Evolutionary conservation across 1,140 invertebrate species (phyloP).

Genomic region (Hyposmocoma kahamanoa): DNA sequence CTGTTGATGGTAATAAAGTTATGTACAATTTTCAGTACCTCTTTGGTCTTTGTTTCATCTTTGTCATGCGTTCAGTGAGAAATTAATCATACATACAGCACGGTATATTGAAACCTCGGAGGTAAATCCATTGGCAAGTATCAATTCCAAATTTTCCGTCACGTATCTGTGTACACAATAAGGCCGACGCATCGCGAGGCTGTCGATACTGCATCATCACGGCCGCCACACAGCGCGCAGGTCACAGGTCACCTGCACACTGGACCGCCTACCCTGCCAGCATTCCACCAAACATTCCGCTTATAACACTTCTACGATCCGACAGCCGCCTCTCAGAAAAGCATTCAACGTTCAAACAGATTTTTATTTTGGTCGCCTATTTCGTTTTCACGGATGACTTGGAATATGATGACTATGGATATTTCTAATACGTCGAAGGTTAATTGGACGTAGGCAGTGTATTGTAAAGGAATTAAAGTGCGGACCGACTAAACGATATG

Average conservation of each 20-base stretch:
- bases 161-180: conserved; percentile 1
- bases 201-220: conserved; percentile 36
- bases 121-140: too few relatives aligned
- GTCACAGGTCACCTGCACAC: conserved; percentile 48
- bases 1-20: too few relatives aligned
- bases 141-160: conserved; percentile 9
- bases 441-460: conserved; percentile 59
- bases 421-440: conserved; percentile 59
- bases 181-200: background rate
- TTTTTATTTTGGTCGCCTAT: conserved; percentile 3
- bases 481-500: conserved; percentile 30
- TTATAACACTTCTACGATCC: conserved; percentile 24
- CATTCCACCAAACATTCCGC: conserved; percentile 46
- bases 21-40: too few relatives aligned
- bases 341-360: background rate
- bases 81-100: too few relatives aligned
- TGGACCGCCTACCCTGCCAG: conserved; percentile 38
- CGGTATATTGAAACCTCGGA: too few relatives aligned
- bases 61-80: too few relatives aligned
- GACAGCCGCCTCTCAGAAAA: background rate
- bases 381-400: conserved; percentile 34
- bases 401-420: conserved; percentile 51
- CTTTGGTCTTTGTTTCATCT: too few relatives aligned
- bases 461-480: conserved; percentile 57
- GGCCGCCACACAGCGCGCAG: conserved; percentile 44